Conservation (phyloP, 2,888 invertebrate species). For the Lutraria lutraria region DNA sequence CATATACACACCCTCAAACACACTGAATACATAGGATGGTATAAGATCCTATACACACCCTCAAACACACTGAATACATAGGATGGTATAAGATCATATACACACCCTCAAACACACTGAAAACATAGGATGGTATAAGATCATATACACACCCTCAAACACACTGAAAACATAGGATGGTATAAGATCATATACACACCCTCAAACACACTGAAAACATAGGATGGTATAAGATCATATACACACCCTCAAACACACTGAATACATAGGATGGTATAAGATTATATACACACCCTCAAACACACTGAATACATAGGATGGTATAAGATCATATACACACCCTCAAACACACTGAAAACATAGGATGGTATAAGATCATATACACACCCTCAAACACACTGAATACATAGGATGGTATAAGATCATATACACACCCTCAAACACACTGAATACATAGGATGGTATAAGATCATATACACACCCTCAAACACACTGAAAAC, state of each 20-base stretch:
- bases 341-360: conserved; percentile 61
- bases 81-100: conserved; percentile 75
- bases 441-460: conserved; percentile 69
- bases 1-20: conserved; percentile 67
- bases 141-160: conserved; percentile 65
- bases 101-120: conserved; percentile 64
- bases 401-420: conserved; percentile 74
- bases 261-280: conserved; percentile 76
- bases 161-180: conserved; percentile 73
- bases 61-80: conserved; percentile 66
- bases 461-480: conserved; percentile 75
- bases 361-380: conserved; percentile 75
- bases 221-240: conserved; percentile 76
- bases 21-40: conserved; percentile 74
- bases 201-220: conserved; percentile 66
- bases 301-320: conserved; percentile 71
- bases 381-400: conserved; percentile 66
- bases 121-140: conserved; percentile 76
- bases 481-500: conserved; percentile 59
- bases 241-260: conserved; percentile 61
- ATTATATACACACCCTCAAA: conserved; percentile 68
- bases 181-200: conserved; percentile 71
- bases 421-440: conserved; percentile 71
- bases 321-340: conserved; percentile 74
- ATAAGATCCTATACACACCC: conserved; percentile 70